phyloP scores from a whole-genome alignment of 2,797 vertebrate species.

The Sebastolobus alascanus region DNA sequence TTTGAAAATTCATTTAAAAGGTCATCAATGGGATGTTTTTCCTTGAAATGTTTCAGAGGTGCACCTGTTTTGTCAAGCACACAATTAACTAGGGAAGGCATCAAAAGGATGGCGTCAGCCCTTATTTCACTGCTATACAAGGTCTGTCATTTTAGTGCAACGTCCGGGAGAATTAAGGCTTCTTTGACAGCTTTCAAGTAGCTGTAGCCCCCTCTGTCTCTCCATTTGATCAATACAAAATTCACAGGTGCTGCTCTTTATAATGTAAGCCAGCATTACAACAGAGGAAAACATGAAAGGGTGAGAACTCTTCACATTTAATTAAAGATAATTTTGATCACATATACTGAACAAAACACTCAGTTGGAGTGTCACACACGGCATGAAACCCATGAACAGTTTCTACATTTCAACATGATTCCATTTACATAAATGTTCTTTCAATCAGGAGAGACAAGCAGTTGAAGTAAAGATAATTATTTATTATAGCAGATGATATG shows the following conservation, averaged over 20 bases:
- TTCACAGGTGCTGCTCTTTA: slow-evolving; percentile 58
- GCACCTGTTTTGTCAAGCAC: slow-evolving; percentile 31
- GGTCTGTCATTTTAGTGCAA: slow-evolving; percentile 6
- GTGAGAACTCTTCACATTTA: slow-evolving; percentile 25
- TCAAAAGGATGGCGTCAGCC: slow-evolving; percentile 30
- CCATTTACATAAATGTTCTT: not conserved
- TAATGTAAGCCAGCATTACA: slow-evolving; percentile 45
- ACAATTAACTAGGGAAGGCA: slow-evolving; percentile 14
- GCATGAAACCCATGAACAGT: not conserved
- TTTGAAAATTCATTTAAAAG: slow-evolving; percentile 30
- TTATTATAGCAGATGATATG: not conserved
- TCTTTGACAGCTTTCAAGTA: slow-evolving; percentile 38
- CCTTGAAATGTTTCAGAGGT: slow-evolving; percentile 13
- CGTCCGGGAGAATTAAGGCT: slow-evolving; percentile 20
- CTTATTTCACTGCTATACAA: slow-evolving; percentile 14
- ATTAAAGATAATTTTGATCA: slow-evolving; percentile 17
- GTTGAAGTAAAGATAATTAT: not conserved
- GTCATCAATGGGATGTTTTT: slow-evolving; percentile 15
- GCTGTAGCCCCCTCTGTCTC: slow-evolving; percentile 28
- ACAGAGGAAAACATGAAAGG: slow-evolving; percentile 40
- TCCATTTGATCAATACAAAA: slow-evolving; percentile 70
- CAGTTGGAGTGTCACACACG: not conserved
- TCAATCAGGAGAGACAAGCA: not conserved
- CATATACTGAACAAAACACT: not conserved
- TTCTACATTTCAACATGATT: slow-evolving; percentile 1